Conservation (phyloP, 2,888 invertebrate genomes). For the Plagodis pulveraria region DNA sequence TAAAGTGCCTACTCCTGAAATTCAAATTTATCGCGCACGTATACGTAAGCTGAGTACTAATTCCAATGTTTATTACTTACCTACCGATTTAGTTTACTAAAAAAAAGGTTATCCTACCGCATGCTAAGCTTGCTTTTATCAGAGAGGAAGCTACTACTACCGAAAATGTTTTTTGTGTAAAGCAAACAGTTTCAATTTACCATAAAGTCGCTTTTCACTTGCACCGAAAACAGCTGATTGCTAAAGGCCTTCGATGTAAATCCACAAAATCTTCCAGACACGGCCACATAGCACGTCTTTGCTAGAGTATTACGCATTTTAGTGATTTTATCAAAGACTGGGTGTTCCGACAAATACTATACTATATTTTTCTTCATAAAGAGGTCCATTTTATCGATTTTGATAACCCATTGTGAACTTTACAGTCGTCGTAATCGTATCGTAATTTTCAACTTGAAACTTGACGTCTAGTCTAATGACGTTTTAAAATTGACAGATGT, state of each 20-base stretch:
- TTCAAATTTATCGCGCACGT: no score
- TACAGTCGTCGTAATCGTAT: slow-evolving; percentile 41
- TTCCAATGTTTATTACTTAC: no score
- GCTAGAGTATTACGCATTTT: slow-evolving; percentile 65
- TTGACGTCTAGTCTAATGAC: no score
- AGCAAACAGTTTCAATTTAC: slow-evolving; percentile 50
- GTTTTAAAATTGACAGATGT: no score
- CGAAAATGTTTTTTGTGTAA: slow-evolving; percentile 17
- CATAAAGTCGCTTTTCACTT: slow-evolving; percentile 62
- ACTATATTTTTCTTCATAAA: slow-evolving; percentile 53
- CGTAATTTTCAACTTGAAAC: no score
- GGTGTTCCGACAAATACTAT: slow-evolving; percentile 37
- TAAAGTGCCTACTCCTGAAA: no score
- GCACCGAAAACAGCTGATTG: slow-evolving; percentile 43
- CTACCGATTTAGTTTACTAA: no score
- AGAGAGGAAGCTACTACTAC: not conserved
- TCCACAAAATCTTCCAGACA: slow-evolving; percentile 46
- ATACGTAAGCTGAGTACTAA: no score
- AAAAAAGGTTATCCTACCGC: no score
- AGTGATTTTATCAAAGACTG: slow-evolving; percentile 37
- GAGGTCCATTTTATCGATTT: slow-evolving; percentile 55
- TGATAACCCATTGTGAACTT: slow-evolving; percentile 81
- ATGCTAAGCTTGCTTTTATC: no score
- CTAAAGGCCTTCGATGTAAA: slow-evolving; percentile 42
- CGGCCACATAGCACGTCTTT: slow-evolving; percentile 52